These are phyloP conservation scores for Cepaea hortensis DNA, from an alignment of 2,888 invertebrate species.

Conservation along the genomic window DNA sequence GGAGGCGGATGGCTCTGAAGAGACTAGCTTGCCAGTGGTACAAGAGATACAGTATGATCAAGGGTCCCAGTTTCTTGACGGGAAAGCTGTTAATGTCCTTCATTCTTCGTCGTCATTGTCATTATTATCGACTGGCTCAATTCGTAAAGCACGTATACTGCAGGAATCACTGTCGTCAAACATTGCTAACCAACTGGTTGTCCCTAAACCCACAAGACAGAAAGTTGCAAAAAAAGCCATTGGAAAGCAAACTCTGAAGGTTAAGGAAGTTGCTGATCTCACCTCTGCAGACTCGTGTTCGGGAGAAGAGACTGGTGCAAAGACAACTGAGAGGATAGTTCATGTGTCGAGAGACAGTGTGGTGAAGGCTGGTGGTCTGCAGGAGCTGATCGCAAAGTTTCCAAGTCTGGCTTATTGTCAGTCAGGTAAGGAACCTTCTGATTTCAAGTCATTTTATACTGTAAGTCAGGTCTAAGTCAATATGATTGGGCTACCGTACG, in stretches of 20 bases:
- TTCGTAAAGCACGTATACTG: neutral
- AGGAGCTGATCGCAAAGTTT: neutral
- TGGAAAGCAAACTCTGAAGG: neutral
- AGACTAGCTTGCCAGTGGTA: neutral
- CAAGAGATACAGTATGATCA: no score
- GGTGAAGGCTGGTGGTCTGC: no score
- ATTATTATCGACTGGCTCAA: neutral
- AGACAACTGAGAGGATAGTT: neutral
- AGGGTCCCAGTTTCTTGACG: no score
- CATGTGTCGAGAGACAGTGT: neutral
- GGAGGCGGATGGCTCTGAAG: no score
- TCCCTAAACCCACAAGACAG: neutral
- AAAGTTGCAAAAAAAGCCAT: neutral
- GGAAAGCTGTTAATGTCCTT: neutral
- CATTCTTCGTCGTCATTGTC: neutral
- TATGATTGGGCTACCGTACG: no score
- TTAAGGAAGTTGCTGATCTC: neutral
- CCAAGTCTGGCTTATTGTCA: constrained; percentile 1
- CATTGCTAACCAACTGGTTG: neutral
- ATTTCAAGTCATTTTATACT: neutral
- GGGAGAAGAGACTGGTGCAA: neutral
- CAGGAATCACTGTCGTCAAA: constrained; percentile 12
- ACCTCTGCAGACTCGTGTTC: no score
- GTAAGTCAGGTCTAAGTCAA: no score
- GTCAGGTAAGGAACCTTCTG: neutral